Percentiles rank a stretch among this genome's conserved stretches.
Conservation (phyloP, 2,888 invertebrate species). For the Phania funesta region DNA sequence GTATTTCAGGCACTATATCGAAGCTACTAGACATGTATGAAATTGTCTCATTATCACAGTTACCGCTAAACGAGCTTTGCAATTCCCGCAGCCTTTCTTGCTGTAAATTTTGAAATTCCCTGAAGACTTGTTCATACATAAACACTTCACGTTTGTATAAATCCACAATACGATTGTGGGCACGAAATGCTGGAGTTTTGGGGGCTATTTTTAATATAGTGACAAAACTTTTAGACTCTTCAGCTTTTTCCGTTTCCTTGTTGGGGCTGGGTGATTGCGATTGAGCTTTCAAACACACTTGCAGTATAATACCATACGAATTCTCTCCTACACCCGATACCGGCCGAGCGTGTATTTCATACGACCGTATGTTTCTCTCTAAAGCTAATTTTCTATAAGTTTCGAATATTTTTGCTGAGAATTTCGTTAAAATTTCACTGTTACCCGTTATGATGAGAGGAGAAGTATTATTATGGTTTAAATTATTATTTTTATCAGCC, state of each 20-base stretch:
- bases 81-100: constrained; percentile 11
- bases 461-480: constrained; percentile 3
- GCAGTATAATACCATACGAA: constrained; percentile 70
- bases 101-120: constrained; percentile 65
- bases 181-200: constrained; percentile 72
- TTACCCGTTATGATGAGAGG: constrained; percentile 17
- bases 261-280: neutral
- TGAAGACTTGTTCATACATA: constrained; percentile 73
- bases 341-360: constrained; percentile 45
- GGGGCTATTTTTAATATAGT: constrained; percentile 75
- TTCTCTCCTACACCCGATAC: constrained; percentile 71
- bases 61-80: neutral
- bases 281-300: constrained; percentile 65
- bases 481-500: constrained; percentile 25
- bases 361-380: constrained; percentile 46
- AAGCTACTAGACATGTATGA: constrained; percentile 39
- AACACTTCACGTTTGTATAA: constrained; percentile 75
- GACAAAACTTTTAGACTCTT: constrained; percentile 22
- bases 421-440: constrained; percentile 49
- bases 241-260: constrained; percentile 11
- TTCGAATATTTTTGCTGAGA: constrained; percentile 51
- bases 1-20: constrained; percentile 70
- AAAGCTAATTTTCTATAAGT: constrained; percentile 54
- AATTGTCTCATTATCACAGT: neutral
- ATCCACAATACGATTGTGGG: constrained; percentile 73